Evolutionary conservation across 2,888 invertebrate genomes (phyloP).

Genomic region (Scaptomyza cyrtandrae): DNA sequence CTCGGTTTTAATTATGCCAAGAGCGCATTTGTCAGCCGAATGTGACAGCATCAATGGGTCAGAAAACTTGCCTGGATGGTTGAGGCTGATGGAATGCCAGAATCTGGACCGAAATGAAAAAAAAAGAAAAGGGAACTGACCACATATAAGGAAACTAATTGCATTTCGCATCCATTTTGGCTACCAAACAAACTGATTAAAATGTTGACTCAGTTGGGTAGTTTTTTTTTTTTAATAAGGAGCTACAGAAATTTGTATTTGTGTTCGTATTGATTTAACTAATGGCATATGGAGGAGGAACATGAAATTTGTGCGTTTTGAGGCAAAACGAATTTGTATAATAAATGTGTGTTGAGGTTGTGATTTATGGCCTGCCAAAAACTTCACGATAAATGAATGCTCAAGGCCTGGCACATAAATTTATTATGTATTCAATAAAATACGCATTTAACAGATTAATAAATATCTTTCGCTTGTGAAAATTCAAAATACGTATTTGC

Average conservation of each 20-base stretch:
- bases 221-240: not conserved
- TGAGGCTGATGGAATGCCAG: conserved; percentile 26
- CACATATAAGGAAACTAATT: conserved; percentile 51
- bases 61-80: conserved; percentile 43
- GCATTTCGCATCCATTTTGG: conserved; percentile 14
- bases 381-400: conserved; percentile 37
- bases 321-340: conserved; percentile 19
- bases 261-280: conserved; percentile 14
- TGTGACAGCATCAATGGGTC: conserved; percentile 50
- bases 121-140: conserved; percentile 2
- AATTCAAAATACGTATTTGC: conserved; percentile 1
- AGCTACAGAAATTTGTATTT: not conserved
- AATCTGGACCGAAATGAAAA: not conserved
- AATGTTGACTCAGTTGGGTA: not conserved
- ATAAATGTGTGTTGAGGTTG: conserved; percentile 30
- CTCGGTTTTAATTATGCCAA: conserved; percentile 45
- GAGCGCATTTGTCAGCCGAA: conserved; percentile 58
- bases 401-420: conserved; percentile 24
- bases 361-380: conserved; percentile 41
- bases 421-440: conserved; percentile 41
- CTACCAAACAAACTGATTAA: conserved; percentile 13
- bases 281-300: conserved; percentile 11
- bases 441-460: conserved; percentile 32
- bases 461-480: conserved; percentile 18
- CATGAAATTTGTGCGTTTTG: conserved; percentile 6